These are phyloP conservation scores for Apamea sordens DNA, from an alignment of 2,888 invertebrate genomes.

Conservation along the genomic window DNA sequence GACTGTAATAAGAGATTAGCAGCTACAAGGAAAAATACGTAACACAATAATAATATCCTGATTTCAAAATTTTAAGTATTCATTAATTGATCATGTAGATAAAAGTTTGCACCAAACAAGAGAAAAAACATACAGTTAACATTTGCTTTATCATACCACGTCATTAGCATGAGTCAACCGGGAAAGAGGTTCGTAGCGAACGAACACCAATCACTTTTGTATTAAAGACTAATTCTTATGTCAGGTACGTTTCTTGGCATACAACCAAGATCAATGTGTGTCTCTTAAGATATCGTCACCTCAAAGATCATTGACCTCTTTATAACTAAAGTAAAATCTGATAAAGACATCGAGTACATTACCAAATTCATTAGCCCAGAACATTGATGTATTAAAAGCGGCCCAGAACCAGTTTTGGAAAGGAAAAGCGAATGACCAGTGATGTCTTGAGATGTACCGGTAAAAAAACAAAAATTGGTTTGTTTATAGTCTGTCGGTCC, in stretches of 20 bases:
- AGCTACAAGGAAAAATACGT: background rate
- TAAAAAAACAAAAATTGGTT: background rate
- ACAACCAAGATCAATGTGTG: slow-evolving; percentile 26
- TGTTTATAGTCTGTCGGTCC: background rate
- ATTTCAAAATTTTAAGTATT: background rate
- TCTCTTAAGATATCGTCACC: background rate
- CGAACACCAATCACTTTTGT: slow-evolving; percentile 25
- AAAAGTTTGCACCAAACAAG: slow-evolving; percentile 4
- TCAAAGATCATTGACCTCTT: slow-evolving; percentile 50
- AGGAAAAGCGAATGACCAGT: slow-evolving; percentile 19
- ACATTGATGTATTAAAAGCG: too few relatives aligned
- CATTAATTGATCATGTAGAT: slow-evolving; percentile 12
- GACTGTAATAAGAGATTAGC: background rate
- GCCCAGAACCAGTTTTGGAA: slow-evolving; percentile 32
- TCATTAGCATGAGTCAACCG: slow-evolving; percentile 50
- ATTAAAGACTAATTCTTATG: slow-evolving; percentile 17
- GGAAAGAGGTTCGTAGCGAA: slow-evolving; percentile 27
- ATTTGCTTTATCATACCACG: slow-evolving; percentile 27
- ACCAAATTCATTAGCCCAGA: slow-evolving; percentile 13
- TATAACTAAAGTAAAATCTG: slow-evolving; percentile 27
- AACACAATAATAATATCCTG: background rate
- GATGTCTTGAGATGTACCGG: background rate
- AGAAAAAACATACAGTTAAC: slow-evolving; percentile 12
- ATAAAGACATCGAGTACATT: background rate
- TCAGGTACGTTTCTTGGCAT: slow-evolving; percentile 31